Conservation (phyloP, 1,140 invertebrate genomes). For the Diorhabda sublineata region DNA sequence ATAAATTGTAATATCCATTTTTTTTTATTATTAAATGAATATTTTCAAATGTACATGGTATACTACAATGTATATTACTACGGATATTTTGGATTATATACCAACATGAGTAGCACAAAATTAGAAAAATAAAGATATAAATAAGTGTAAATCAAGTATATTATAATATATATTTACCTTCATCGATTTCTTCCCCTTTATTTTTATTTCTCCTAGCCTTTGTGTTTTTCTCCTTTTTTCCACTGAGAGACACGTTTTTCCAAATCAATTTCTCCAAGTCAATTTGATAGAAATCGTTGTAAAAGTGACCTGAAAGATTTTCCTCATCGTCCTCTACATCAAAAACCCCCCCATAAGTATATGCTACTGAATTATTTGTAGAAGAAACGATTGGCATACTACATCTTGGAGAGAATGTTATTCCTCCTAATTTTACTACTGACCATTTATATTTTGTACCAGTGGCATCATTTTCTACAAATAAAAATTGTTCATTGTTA, state of each 20-base stretch:
- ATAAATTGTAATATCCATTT: too few relatives aligned
- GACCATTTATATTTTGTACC: constrained; percentile 75
- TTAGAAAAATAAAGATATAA: too few relatives aligned
- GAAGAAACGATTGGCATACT: constrained; percentile 53
- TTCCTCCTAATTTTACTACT: constrained; percentile 64
- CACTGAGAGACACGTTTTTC: constrained; percentile 56
- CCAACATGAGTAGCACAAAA: too few relatives aligned
- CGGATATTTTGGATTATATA: too few relatives aligned
- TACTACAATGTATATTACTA: too few relatives aligned
- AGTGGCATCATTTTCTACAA: constrained; percentile 58
- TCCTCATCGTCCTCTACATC: constrained; percentile 81
- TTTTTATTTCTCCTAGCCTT: constrained; percentile 47
- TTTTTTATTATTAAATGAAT: too few relatives aligned
- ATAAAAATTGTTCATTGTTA: constrained; percentile 20
- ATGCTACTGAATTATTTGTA: constrained; percentile 56
- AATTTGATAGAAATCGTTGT: constrained; percentile 73
- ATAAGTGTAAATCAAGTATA: background rate
- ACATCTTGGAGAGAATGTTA: constrained; percentile 62
- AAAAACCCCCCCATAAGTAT: constrained; percentile 72
- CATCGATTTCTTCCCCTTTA: constrained; percentile 34
- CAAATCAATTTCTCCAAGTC: constrained; percentile 74
- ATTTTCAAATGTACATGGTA: too few relatives aligned
- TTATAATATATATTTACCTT: constrained; percentile 6
- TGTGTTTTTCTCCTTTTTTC: constrained; percentile 48
- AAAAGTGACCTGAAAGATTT: constrained; percentile 73